These are phyloP conservation scores for Montipora sp. DNA, from an alignment of 64 coral and sea anemone species.

Conservation along the genomic window DNA sequence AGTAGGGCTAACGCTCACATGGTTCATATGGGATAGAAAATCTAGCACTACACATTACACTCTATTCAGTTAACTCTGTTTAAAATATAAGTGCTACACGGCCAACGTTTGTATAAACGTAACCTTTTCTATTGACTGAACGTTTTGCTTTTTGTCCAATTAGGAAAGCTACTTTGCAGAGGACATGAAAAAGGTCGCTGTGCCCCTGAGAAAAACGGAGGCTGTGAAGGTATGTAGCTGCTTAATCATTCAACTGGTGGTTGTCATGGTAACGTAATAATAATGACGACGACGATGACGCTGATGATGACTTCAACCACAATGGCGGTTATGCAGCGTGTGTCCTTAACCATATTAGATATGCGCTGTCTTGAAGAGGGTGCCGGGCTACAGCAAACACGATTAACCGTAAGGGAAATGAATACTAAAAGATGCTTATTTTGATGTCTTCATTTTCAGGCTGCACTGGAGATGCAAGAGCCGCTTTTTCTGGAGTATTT, in stretches of 20 bases:
- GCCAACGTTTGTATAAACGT: too few species aligned
- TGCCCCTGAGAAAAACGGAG: constrained; percentile 63
- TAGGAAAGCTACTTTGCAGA: constrained; percentile 72
- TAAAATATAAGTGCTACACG: too few species aligned
- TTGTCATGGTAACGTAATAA: not conserved
- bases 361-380: too few species aligned
- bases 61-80: too few species aligned
- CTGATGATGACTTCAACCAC: not conserved
- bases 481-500: constrained; percentile 88
- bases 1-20: too few species aligned
- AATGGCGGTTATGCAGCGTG: not conserved
- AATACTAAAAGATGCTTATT: too few species aligned
- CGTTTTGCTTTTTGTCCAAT: not conserved
- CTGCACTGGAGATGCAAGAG: constrained; percentile 80
- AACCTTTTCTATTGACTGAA: not conserved
- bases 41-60: too few species aligned
- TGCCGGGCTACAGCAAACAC: too few species aligned
- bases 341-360: too few species aligned
- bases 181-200: constrained; percentile 71
- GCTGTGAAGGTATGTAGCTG: constrained; percentile 68
- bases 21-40: too few species aligned
- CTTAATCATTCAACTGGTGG: not conserved
- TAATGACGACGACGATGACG: not conserved
- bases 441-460: constrained; percentile 36
- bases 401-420: too few species aligned